Evolutionary conservation across 2,797 vertebrate species (phyloP).

Genomic region (Schizothorax lantsangensis): DNA sequence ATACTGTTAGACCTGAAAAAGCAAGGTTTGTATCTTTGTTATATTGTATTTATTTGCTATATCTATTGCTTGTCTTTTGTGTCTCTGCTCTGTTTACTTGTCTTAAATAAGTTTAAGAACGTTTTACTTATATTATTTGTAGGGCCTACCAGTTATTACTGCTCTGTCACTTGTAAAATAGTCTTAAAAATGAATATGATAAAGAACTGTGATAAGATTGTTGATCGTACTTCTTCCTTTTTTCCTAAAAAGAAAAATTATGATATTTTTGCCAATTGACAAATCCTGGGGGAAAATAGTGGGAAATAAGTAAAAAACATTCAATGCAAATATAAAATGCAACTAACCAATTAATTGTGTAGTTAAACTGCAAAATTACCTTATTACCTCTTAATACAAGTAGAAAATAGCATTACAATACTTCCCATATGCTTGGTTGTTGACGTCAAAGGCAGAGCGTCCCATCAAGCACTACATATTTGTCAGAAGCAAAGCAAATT

Average conservation of each 20-base stretch:
- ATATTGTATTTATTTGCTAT: neutral
- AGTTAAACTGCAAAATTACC: neutral
- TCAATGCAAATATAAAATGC: neutral
- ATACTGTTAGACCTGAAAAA: neutral
- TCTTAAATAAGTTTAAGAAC: neutral
- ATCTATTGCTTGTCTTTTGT: neutral
- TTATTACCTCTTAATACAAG: neutral
- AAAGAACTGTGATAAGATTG: neutral
- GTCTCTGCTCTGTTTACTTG: neutral
- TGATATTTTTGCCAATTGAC: neutral
- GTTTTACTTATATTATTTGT: neutral
- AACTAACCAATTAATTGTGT: neutral
- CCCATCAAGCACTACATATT: neutral
- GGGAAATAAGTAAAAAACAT: neutral
- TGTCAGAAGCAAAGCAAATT: neutral
- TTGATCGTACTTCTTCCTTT: neutral
- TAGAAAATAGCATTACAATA: neutral
- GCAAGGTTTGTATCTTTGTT: neutral
- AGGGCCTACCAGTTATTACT: neutral
- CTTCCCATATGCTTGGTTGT: constrained; percentile 4
- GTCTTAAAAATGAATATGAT: neutral
- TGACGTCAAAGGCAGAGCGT: neutral
- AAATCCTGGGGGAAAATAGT: neutral
- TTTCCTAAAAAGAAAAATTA: neutral
- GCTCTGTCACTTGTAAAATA: no score